These are phyloP conservation scores for Trachythela sp. DNA, from an alignment of 64 coral and sea anemone genomes.

Conservation along the genomic window DNA sequence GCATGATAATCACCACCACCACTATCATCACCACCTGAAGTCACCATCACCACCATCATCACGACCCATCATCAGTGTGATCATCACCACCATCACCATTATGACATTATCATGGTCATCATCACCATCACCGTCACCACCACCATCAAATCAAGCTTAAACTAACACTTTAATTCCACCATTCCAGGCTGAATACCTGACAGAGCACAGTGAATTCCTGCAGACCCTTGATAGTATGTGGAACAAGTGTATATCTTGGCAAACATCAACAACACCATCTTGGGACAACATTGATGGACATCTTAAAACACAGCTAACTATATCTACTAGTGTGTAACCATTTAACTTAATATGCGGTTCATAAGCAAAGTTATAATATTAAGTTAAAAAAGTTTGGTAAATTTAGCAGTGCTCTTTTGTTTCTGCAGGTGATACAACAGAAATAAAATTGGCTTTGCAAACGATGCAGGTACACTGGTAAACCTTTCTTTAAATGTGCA, in stretches of 20 bases:
- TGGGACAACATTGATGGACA: constrained; percentile 19
- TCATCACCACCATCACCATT: too few relatives aligned
- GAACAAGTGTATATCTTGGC: neutral
- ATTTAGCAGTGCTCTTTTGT: too few relatives aligned
- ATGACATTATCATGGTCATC: too few relatives aligned
- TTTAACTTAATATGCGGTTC: neutral
- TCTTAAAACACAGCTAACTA: neutral
- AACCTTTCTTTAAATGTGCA: neutral
- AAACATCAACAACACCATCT: neutral
- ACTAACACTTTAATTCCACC: neutral
- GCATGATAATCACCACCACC: too few relatives aligned
- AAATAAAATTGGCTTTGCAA: neutral
- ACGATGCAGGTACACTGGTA: neutral
- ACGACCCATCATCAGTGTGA: too few relatives aligned
- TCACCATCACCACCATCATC: too few relatives aligned
- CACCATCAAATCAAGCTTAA: too few relatives aligned
- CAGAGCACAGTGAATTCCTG: neutral
- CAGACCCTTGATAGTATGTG: neutral
- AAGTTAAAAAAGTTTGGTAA: too few relatives aligned
- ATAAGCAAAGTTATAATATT: too few relatives aligned
- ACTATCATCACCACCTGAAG: too few relatives aligned
- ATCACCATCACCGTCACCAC: too few relatives aligned
- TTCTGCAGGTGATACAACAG: neutral
- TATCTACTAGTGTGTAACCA: neutral
- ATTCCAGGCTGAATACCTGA: neutral